These are phyloP conservation scores for Dorcus hopei DNA, from an alignment of 2,888 invertebrate genomes.

Conservation along the genomic window DNA sequence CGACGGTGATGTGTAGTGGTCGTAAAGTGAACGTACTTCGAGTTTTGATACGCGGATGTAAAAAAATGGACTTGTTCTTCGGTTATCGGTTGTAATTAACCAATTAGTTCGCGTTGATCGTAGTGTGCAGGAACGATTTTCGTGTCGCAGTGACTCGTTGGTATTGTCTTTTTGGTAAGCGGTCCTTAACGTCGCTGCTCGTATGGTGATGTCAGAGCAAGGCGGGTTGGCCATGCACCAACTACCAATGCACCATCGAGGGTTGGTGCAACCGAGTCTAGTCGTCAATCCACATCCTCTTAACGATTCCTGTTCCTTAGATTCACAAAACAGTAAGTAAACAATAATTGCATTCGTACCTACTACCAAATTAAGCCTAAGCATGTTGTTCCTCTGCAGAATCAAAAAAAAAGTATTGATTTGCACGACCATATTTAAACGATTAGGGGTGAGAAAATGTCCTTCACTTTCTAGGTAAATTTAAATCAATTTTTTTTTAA, in stretches of 20 bases:
- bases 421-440: too few species aligned
- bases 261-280: conserved; percentile 60
- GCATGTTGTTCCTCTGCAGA: too few species aligned
- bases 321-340: conserved; percentile 46
- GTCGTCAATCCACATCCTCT: conserved; percentile 56
- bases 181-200: conserved; percentile 36
- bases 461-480: too few species aligned
- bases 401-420: too few species aligned
- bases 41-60: conserved; percentile 15
- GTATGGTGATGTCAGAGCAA: conserved; percentile 66
- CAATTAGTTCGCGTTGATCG: conserved; percentile 9
- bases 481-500: too few species aligned
- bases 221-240: conserved; percentile 65
- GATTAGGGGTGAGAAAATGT: too few species aligned
- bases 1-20: conserved; percentile 22
- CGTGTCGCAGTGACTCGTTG: too few species aligned
- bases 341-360: neutral
- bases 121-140: neutral
- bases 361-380: neutral
- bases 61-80: conserved; percentile 8
- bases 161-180: too few species aligned
- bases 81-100: conserved; percentile 6
- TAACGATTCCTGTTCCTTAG: conserved; percentile 42
- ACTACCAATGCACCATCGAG: conserved; percentile 56
- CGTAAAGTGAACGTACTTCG: conserved; percentile 3